Base-by-base conservation (phyloP, 2,797 vertebrate genomes). In the Meriones psammophilus region DNA sequence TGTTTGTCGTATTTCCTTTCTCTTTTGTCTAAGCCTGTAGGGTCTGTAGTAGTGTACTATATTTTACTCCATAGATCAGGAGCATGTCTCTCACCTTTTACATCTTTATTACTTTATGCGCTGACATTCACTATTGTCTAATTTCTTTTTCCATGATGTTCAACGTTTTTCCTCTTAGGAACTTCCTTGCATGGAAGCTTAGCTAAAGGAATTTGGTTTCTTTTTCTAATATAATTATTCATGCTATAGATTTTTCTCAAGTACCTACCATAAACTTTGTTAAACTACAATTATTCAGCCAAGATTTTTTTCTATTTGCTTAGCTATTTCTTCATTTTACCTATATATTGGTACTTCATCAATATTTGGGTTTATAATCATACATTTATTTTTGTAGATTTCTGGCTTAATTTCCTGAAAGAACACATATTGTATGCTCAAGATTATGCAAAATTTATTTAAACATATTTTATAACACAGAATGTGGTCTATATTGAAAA, bases 41-140 rank as follows among this genome's bases (percentile, higher is more conserved):
- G 77, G 66, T 92, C 78, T 92, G 46, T 86, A 81, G 36, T 93
- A 26, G 60, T 93, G 42, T n/a, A 62, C 15, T 87, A 39, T 54
- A 54, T 78, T 60, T 94, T 3, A 42, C 66, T 94, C 88, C 54
- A 80, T 30, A 58, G 68, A 83, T 28, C 56, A 36, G 50, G 24
- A 33, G 50, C 18, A 50, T 73, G 2, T 54, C 1, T 86, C 56
- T 87, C 3, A 56, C 36, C 85, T 33, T 30, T n/a, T 87, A 83
- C 54, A 84, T 39, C 50, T 50, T 5, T 10, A 50, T 89, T 77
- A 30, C n/a, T 68, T 36, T 39, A 77, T 36, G 2, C 3, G 66
- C 7, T 74, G 60, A 88, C 92, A 36, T 88, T 58, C 60, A 76
- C 30, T 71, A 42, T 80, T 62, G 60, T 28, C 58, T 88, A 50